Conservation (phyloP, 2,888 invertebrate genomes). For the Tuta absoluta region DNA sequence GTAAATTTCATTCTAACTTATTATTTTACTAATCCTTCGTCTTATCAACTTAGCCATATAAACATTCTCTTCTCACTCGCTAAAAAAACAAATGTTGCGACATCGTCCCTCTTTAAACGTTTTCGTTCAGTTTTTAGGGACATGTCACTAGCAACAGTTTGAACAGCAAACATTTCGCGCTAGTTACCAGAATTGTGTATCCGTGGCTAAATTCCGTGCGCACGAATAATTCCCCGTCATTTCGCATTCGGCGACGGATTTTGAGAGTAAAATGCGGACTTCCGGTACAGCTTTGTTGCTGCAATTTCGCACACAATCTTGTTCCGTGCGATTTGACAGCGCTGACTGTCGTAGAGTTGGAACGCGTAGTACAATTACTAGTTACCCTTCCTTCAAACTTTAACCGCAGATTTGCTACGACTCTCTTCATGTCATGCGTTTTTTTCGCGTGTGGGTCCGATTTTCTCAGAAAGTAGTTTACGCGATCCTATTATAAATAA, state of each 20-base stretch:
- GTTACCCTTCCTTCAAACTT: neutral
- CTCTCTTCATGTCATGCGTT: too few species aligned
- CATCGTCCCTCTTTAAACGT: neutral
- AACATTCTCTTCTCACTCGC: neutral
- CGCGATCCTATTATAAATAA: too few species aligned
- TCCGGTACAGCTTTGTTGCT: constrained; percentile 23
- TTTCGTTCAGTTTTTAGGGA: neutral
- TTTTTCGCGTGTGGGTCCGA: too few species aligned
- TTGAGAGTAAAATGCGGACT: constrained; percentile 24
- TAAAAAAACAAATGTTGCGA: neutral
- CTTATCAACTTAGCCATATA: neutral
- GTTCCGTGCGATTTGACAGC: constrained; percentile 24
- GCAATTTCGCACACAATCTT: constrained; percentile 23
- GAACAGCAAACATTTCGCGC: constrained; percentile 9
- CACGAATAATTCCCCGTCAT: constrained; percentile 29
- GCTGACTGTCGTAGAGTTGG: constrained; percentile 11
- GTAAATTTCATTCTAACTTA: too few species aligned
- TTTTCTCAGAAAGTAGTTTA: too few species aligned
- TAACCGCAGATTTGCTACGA: neutral
- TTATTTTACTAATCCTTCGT: too few species aligned
- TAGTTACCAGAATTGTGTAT: constrained; percentile 17
- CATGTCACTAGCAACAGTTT: constrained; percentile 10
- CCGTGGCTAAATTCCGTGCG: constrained; percentile 20
- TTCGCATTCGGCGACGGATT: constrained; percentile 26
- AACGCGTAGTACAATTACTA: constrained; percentile 3